phyloP scores from a whole-genome alignment of 2,113 vertebrate species.

The Ginglymostoma cirratum region DNA sequence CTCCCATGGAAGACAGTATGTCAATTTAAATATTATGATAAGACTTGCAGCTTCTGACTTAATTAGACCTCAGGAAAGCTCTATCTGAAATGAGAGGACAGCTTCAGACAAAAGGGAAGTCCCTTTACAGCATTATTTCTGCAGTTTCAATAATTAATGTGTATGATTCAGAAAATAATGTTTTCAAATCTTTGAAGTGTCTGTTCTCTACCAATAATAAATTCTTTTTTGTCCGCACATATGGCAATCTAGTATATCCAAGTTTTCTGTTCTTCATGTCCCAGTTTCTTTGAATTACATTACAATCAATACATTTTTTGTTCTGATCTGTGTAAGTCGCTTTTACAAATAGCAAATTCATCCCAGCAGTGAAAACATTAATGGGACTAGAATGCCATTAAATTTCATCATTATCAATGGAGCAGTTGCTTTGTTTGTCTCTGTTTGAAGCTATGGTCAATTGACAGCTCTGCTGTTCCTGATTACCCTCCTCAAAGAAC shows the following conservation, averaged over 20 bases:
- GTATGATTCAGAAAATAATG: background rate
- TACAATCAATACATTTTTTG: background rate
- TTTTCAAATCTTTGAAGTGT: background rate
- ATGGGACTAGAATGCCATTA: slow-evolving; percentile 4
- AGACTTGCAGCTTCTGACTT: background rate
- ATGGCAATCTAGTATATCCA: background rate
- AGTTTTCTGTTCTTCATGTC: background rate
- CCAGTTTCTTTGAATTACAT: background rate
- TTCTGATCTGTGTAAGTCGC: background rate
- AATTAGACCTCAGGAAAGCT: background rate
- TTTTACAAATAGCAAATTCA: background rate
- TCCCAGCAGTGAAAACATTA: slow-evolving; percentile 15
- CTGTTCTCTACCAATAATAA: background rate
- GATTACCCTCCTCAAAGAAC: background rate
- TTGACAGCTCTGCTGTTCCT: slow-evolving; percentile 20
- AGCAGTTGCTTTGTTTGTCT: slow-evolving; percentile 25
- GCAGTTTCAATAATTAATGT: background rate
- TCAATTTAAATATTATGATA: background rate
- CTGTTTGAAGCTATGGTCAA: slow-evolving; percentile 3
- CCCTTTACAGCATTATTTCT: background rate
- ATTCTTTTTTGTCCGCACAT: background rate
- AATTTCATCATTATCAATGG: slow-evolving; percentile 31
- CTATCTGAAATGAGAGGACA: background rate
- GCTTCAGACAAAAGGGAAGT: background rate
- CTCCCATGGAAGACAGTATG: background rate